These are phyloP conservation scores for Channa argus DNA, from an alignment of 2,113 vertebrate species.

Conservation along the genomic window DNA sequence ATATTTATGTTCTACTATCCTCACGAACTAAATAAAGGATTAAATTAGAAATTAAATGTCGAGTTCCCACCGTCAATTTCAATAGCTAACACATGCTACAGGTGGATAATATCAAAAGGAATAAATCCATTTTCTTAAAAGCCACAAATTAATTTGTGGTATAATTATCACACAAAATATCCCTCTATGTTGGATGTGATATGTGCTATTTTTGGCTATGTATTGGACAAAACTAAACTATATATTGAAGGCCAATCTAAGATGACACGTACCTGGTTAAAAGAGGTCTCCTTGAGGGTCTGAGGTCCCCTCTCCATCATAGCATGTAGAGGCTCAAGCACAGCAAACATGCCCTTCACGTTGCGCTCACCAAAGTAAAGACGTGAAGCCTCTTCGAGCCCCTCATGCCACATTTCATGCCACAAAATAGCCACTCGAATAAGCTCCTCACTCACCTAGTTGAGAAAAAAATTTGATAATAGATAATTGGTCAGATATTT, in stretches of 20 bases:
- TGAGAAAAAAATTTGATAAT: neutral
- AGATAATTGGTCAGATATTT: neutral
- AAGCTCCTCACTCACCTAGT: constrained; percentile 97
- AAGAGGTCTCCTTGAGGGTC: constrained; percentile 98
- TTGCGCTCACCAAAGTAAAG: constrained; percentile 98
- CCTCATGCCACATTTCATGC: constrained; percentile 99
- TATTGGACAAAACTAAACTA: neutral
- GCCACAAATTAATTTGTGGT: neutral
- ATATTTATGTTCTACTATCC: neutral
- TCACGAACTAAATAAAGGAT: neutral
- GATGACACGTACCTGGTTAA: constrained; percentile 90
- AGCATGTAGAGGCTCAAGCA: constrained; percentile 96
- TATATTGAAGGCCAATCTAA: neutral
- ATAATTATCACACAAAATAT: neutral
- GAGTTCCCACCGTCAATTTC: neutral
- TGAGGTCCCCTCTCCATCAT: constrained; percentile 99
- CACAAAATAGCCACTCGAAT: constrained; percentile 98
- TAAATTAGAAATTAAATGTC: neutral
- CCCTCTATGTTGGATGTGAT: neutral
- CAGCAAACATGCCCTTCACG: constrained; percentile 99
- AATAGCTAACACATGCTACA: neutral
- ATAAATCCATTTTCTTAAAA: neutral
- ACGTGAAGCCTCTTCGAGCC: constrained; percentile 95
- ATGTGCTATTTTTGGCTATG: neutral
- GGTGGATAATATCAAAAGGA: too few relatives aligned